Conservation (phyloP, 2,888 invertebrate genomes). For the Philereme transversata region DNA sequence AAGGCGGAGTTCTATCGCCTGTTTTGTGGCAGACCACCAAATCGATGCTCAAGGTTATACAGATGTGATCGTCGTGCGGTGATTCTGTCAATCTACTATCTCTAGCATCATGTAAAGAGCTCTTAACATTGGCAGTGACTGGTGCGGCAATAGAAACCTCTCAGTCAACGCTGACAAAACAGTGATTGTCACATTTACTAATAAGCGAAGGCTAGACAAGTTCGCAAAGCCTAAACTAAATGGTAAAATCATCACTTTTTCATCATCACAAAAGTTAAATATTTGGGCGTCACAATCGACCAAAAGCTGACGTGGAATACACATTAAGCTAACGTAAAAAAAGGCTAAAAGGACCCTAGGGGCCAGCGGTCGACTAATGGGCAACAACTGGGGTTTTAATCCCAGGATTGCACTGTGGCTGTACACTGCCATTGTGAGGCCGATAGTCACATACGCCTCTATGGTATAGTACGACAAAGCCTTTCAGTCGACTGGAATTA, state of each 20-base stretch:
- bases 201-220: not conserved
- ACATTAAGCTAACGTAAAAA: not conserved
- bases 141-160: conserved; percentile 2
- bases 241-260: not conserved
- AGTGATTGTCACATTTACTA: conserved; percentile 5
- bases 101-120: conserved; percentile 4
- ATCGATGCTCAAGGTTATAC: conserved; percentile 8
- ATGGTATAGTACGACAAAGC: not conserved
- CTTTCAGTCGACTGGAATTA: not conserved
- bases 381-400: not conserved
- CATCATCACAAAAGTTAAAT: not conserved
- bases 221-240: not conserved
- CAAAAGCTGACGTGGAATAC: conserved; percentile 5
- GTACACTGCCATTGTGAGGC: not conserved
- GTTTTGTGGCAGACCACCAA: conserved; percentile 1
- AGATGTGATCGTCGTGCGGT: conserved; percentile 4
- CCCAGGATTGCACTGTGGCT: not conserved
- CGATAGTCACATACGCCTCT: not conserved
- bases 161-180: conserved; percentile 3
- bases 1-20: conserved; percentile 3
- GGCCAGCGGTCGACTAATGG: not conserved
- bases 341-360: not conserved
- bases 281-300: conserved; percentile 1
- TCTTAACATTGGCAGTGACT: conserved; percentile 2
- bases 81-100: conserved; percentile 7